Evolutionary conservation across 2,888 invertebrate genomes (phyloP).

Genomic region (Psococerastis gibbosa): DNA sequence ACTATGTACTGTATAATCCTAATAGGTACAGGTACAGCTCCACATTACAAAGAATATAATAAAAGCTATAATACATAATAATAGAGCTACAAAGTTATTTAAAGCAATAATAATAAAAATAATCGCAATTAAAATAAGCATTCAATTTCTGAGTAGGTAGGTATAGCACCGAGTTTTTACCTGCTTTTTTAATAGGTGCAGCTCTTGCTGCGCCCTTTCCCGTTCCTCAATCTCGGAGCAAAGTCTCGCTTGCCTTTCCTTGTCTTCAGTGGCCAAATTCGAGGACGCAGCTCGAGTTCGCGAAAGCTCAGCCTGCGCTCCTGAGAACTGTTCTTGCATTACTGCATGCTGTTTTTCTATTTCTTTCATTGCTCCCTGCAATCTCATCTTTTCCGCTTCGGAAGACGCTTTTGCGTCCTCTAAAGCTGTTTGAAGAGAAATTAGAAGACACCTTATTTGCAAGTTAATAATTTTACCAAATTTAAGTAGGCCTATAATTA

Average conservation of each 20-base stretch:
- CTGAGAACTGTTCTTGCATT: constrained; percentile 46
- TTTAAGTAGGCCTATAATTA: too few relatives aligned
- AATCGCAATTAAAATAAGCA: too few relatives aligned
- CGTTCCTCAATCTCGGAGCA: constrained; percentile 58
- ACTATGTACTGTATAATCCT: too few relatives aligned
- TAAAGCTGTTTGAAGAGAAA: constrained; percentile 29
- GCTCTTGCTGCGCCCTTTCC: constrained; percentile 52
- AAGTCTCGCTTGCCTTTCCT: constrained; percentile 52
- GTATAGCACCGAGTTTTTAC: too few relatives aligned
- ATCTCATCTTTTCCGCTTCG: constrained; percentile 53
- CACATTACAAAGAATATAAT: too few relatives aligned
- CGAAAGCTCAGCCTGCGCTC: constrained; percentile 18
- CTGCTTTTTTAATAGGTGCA: constrained; percentile 54
- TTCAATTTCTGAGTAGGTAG: too few relatives aligned
- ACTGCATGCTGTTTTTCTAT: constrained; percentile 52
- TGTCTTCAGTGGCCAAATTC: constrained; percentile 22
- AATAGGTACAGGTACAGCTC: too few relatives aligned
- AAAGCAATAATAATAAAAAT: too few relatives aligned
- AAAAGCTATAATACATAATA: too few relatives aligned
- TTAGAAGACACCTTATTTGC: neutral
- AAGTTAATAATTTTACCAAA: too few relatives aligned
- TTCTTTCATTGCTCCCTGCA: constrained; percentile 48
- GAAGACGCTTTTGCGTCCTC: constrained; percentile 58
- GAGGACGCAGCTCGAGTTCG: constrained; percentile 14
- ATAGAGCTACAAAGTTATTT: too few relatives aligned